Base-by-base conservation (phyloP, 1,140 invertebrate genomes). In the Drosophila lowei region DNA sequence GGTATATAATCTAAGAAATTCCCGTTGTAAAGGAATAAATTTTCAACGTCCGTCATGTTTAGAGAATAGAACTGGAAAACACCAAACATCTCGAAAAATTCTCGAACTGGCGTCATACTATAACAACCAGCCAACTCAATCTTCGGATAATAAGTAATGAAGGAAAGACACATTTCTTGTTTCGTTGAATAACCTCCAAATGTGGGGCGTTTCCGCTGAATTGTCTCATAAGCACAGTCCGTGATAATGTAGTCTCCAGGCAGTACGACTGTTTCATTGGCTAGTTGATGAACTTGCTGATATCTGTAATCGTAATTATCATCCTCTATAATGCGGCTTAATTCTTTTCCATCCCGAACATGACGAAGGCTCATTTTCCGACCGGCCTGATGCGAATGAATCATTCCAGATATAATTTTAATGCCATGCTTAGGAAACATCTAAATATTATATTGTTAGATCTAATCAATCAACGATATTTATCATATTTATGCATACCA, bases 131-230 rank as follows among this genome's bases (percentile, higher is more conserved):
- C 78, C 30, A 91, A 49, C 42, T 91, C 90, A 3, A 93, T 96
- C 60, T 95, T 93, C 0, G 97, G 97, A 91, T 97, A 97, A 90
- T 97, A 96, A 2, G 96, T 92, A 0, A 97, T 92, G 80, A 97
- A 97, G 0, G 96, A 95, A 11, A 97, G 90, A 68, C 97, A 97
- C 95, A 97, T 97, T 92, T 97, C 97, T 89, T 97, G 95, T 64
- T 93, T 93, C 0, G 95, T 95, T 0, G 96, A 95, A 90, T 97
- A 96, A 3, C 97, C 96, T 18, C 96, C 96, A 63, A 96, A 91
- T 6, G 95, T 96, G 2, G 95, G 94, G 54, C 92, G 93, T 25
- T 93, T 93, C 11, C 95, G 91, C 8, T 93, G 91, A 6, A 92
- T 90, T 13, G 95, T 96, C 16, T 96, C 94, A 80, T 97, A 97